Percentiles rank a stretch among this genome's conserved stretches.
Evolutionary conservation across 2,888 invertebrate genomes (phyloP).

Genomic region (Nesidiocoris tenuis): DNA sequence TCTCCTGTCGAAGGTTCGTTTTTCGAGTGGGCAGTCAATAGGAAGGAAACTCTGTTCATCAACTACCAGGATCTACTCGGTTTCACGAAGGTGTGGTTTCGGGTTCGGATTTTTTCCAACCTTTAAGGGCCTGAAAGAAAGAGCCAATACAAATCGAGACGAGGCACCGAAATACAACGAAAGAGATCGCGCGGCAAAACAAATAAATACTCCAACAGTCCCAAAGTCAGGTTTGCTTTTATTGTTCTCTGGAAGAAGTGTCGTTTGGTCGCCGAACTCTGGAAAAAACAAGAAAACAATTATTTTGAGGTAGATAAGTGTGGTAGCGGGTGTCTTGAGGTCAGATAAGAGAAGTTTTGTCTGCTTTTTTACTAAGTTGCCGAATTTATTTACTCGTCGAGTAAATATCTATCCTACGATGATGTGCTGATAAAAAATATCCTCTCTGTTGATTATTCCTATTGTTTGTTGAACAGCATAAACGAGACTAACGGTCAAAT

Average conservation of each 20-base stretch:
- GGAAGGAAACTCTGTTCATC: conserved; percentile 28
- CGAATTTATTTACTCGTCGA: too few relatives aligned
- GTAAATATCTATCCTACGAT: too few relatives aligned
- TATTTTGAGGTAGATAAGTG: background rate
- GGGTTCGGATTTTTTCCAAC: conserved; percentile 22
- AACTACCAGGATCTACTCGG: conserved; percentile 30
- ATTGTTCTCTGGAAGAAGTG: background rate
- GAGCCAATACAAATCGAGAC: background rate
- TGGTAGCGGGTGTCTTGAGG: too few relatives aligned
- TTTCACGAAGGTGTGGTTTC: conserved; percentile 38
- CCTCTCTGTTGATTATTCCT: too few relatives aligned
- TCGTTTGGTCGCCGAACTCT: background rate
- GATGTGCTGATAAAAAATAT: too few relatives aligned
- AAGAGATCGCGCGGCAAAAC: background rate
- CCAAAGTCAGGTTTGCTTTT: background rate
- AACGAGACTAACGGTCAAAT: too few relatives aligned
- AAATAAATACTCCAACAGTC: background rate
- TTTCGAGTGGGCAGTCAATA: conserved; percentile 37
- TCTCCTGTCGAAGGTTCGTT: background rate
- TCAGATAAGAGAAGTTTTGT: too few relatives aligned
- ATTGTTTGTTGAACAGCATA: too few relatives aligned
- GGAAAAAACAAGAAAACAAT: background rate
- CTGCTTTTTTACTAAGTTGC: too few relatives aligned
- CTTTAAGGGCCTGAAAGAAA: background rate
- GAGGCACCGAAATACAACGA: background rate